Evolutionary conservation across 1,140 invertebrate genomes (phyloP).

Genomic region (Trachelipus rathkii): DNA sequence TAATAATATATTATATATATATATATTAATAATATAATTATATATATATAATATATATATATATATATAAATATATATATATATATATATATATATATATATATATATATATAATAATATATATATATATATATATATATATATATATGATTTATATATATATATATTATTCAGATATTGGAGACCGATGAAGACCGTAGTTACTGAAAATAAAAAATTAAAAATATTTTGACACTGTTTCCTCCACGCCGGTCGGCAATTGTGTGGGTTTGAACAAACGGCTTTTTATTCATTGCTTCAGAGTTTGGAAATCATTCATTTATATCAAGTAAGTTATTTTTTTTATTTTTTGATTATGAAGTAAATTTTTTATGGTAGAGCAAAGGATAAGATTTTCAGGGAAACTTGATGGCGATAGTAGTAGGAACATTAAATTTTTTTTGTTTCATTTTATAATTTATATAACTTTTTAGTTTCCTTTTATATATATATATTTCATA

Average conservation of each 20-base stretch:
- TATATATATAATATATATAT: slow-evolving; percentile 8
- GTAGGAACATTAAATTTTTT: too few relatives aligned
- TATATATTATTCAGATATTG: too few relatives aligned
- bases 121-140: slow-evolving; percentile 2
- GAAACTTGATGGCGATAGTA: too few relatives aligned
- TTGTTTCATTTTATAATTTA: too few relatives aligned
- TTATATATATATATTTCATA: too few relatives aligned
- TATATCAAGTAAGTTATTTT: slow-evolving; percentile 49
- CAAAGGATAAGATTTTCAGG: too few relatives aligned
- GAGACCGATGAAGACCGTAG: slow-evolving; percentile 95
- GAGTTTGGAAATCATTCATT: slow-evolving; percentile 99
- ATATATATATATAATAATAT: not conserved
- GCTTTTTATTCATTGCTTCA: slow-evolving; percentile 95
- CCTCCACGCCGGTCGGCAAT: slow-evolving; percentile 91
- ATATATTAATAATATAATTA: too few relatives aligned
- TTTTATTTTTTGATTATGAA: not conserved
- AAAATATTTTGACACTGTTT: slow-evolving; percentile 99
- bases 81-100: slow-evolving; percentile 2
- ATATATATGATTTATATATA: too few relatives aligned
- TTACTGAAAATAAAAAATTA: slow-evolving; percentile 96
- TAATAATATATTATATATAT: too few relatives aligned
- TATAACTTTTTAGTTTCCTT: too few relatives aligned
- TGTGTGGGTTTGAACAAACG: slow-evolving; percentile 98
- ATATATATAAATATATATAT: too few relatives aligned
- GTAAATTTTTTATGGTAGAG: not conserved